Conservation (phyloP, 2,113 vertebrate genomes). For the Rhodinocichla rosea region DNA sequence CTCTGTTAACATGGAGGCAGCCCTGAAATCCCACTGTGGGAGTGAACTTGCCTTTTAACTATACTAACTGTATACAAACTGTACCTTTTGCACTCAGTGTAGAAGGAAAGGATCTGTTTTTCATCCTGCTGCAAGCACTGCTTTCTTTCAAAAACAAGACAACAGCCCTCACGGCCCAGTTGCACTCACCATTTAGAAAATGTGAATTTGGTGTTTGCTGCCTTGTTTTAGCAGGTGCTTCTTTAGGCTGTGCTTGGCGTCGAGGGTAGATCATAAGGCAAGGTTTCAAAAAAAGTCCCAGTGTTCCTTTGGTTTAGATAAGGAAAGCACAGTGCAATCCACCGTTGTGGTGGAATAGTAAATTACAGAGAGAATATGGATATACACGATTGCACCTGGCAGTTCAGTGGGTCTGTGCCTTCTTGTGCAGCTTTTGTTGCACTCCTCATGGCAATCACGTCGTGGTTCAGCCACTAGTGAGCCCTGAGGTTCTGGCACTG, state of each 20-base stretch:
- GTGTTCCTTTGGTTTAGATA: background rate
- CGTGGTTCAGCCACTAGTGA: background rate
- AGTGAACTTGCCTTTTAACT: background rate
- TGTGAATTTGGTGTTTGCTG: background rate
- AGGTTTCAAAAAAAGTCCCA: background rate
- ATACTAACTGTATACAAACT: background rate
- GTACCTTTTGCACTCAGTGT: background rate
- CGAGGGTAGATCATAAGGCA: background rate
- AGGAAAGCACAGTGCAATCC: background rate
- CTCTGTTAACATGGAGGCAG: background rate
- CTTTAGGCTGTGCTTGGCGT: background rate
- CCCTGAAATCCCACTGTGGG: background rate
- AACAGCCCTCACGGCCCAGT: background rate
- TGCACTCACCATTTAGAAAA: background rate
- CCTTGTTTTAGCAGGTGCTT: background rate
- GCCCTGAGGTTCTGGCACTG: background rate
- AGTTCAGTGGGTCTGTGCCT: constrained; percentile 19
- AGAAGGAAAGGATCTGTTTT: background rate
- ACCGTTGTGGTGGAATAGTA: background rate
- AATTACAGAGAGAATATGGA: background rate
- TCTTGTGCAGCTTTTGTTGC: background rate
- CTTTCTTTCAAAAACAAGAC: background rate
- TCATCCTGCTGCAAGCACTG: background rate
- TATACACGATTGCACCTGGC: background rate
- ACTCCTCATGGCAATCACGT: background rate